Evolutionary conservation across 2,797 vertebrate species (phyloP), one percentile per base, ranked within the genome.

Genomic region (Botia kubotai): DNA sequence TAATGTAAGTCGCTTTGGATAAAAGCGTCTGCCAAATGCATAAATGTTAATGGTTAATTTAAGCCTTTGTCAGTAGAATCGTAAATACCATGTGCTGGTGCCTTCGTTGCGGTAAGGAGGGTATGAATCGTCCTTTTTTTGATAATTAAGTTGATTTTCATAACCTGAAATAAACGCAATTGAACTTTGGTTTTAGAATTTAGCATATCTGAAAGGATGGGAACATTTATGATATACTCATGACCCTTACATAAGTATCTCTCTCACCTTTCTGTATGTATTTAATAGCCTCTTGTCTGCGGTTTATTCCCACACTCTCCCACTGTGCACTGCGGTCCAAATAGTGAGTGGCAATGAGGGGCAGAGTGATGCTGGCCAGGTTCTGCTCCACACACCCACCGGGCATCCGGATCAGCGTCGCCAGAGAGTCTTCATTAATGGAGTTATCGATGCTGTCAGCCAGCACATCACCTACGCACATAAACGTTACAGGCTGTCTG

Each of bases 81-180:
- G 21, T 76, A n/a, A 89, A 90, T 92, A 98, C 97, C 97, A 98
- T 84, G 97, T 97, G 89, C 97, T 98, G 1, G 96, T 16, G 0
- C 87, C 21, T 26, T 94, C 88, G 0, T 13, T 0, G 0, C 0
- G 7, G 87, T 95, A 98, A 69, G 96, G 95, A 0, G 96, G 95
- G 0, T 95, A 98, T 17, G 97, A 97, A 14, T 84, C 84, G 3
- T 95, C 96, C 0, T 0, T 2, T 76, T 91, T 95, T 52, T 87
- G 93, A 88, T 88, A 98, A 0, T 80, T 87, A 75, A 98, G 79
- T 83, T 98, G 94, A 6, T 96, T 96, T 39, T 90, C 84, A 68
- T 96, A 97, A 48, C 96, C 97, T 98, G 85, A 81, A 26, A 29
- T 43, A 21, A 16, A 23, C 19, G 19, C 21, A 68, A 48, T 10